These are phyloP conservation scores for Sphinx pinastri DNA, from an alignment of 2,888 invertebrate genomes.

Conservation along the genomic window DNA sequence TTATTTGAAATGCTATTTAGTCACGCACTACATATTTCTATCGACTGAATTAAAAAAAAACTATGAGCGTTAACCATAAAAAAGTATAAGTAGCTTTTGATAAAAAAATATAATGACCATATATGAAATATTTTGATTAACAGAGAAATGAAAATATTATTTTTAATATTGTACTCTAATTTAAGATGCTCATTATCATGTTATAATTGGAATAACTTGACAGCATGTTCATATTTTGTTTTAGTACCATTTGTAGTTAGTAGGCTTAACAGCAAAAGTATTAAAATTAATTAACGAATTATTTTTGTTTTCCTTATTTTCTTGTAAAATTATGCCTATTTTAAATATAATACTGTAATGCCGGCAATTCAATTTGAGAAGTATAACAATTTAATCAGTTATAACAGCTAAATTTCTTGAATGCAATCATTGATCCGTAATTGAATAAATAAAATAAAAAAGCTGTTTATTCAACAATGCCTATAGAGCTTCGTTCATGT, in stretches of 20 bases:
- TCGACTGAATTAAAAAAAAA: neutral
- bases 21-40: slow-evolving; percentile 13
- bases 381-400: too few relatives aligned
- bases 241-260: neutral
- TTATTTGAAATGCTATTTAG: slow-evolving; percentile 23
- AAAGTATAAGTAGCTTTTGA: neutral
- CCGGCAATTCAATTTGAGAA: too few relatives aligned
- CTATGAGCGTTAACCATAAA: neutral
- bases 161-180: neutral
- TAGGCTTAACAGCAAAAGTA: neutral
- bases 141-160: neutral
- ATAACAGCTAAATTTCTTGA: neutral
- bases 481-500: slow-evolving; percentile 27
- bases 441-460: slow-evolving; percentile 16
- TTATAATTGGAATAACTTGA: neutral
- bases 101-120: neutral
- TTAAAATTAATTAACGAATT: neutral
- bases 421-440: slow-evolving; percentile 9
- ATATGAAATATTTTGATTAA: slow-evolving; percentile 5
- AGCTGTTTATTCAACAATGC: slow-evolving; percentile 14
- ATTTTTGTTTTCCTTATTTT: neutral
- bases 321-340: neutral
- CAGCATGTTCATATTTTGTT: neutral
- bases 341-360: too few relatives aligned
- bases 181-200: neutral